Evolutionary conservation across 2,888 invertebrate species (phyloP).

Genomic region (Diadegma fenestrale): DNA sequence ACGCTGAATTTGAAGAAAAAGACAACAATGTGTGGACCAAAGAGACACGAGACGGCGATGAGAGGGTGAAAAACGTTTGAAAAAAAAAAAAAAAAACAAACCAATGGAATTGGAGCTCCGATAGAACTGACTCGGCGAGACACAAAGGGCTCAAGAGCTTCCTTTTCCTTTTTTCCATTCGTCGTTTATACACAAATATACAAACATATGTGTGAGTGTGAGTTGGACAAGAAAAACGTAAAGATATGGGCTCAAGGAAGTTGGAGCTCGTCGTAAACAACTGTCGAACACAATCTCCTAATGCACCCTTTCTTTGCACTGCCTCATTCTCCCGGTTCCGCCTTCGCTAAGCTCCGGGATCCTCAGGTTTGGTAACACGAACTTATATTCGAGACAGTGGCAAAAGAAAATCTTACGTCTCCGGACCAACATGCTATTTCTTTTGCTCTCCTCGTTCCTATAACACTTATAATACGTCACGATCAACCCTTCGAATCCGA

Average conservation of each 20-base stretch:
- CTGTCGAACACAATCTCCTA: constrained; percentile 84
- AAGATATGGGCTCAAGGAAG: constrained; percentile 71
- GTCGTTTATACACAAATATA: constrained; percentile 28
- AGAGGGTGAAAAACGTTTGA: constrained; percentile 30
- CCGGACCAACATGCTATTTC: constrained; percentile 41
- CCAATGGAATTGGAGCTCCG: constrained; percentile 32
- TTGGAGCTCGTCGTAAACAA: constrained; percentile 82
- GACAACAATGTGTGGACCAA: constrained; percentile 21
- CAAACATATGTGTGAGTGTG: constrained; percentile 13
- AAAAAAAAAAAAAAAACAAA: constrained; percentile 18
- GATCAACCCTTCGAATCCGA: constrained; percentile 43
- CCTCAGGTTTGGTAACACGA: constrained; percentile 78
- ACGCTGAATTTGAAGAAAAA: neutral
- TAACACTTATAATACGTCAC: constrained; percentile 54
- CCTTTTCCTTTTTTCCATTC: constrained; percentile 53
- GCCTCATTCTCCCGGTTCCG: constrained; percentile 48
- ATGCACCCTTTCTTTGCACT: constrained; percentile 82
- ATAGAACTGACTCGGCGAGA: constrained; percentile 54
- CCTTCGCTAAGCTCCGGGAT: constrained; percentile 37
- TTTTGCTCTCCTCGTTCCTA: constrained; percentile 27
- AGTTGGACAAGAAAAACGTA: constrained; percentile 63
- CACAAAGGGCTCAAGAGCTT: constrained; percentile 67
- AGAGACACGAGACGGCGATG: constrained; percentile 47
- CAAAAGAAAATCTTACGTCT: constrained; percentile 62
- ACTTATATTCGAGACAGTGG: constrained; percentile 78